These are phyloP conservation scores for Antidorcas marsupialis DNA, from an alignment of 2,113 vertebrate genomes.

Conservation along the genomic window DNA sequence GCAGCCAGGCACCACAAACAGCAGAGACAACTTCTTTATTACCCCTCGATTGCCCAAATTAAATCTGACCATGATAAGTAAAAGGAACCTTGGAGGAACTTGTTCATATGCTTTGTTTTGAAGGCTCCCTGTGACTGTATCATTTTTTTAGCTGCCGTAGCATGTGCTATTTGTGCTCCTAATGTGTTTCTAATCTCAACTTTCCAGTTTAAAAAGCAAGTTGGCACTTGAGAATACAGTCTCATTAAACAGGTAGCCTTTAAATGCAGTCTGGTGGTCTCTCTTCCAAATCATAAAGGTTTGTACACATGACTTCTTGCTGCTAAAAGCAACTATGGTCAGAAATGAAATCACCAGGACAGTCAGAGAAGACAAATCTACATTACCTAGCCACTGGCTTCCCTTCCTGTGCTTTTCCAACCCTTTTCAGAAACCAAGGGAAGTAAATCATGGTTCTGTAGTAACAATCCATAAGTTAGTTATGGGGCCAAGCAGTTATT, in stretches of 20 bases:
- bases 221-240: not conserved
- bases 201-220: not conserved
- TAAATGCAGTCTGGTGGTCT: not conserved
- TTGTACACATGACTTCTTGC: not conserved
- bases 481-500: not conserved
- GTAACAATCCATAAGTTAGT: not conserved
- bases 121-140: not conserved
- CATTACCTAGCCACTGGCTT: not conserved
- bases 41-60: not conserved
- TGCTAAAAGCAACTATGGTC: not conserved
- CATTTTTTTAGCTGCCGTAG: not conserved
- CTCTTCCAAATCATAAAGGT: not conserved
- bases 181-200: not conserved
- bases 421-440: not conserved
- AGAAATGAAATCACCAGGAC: conserved; percentile 13
- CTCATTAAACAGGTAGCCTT: not conserved
- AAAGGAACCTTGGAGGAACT: not conserved
- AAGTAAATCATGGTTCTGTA: not conserved
- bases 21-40: not conserved
- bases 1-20: not conserved
- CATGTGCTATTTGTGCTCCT: not conserved
- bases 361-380: not conserved
- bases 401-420: not conserved
- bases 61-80: not conserved
- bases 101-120: not conserved